Base-by-base conservation (phyloP, 2,797 vertebrate species). In the Oryzias sinensis region DNA sequence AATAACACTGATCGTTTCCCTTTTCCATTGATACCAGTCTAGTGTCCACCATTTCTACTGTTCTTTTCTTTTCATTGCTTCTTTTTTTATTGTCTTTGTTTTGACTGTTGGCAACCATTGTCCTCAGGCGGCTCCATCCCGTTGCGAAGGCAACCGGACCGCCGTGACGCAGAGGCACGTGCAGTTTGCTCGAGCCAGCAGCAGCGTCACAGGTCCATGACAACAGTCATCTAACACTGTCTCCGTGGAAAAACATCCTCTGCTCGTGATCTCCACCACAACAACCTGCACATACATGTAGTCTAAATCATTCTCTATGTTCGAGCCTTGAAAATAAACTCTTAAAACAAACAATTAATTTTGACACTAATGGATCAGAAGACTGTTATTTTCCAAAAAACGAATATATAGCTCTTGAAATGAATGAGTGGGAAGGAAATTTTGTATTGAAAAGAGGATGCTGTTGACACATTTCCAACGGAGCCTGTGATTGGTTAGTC, bases 111-210 rank as follows among this genome's bases (percentile, higher is more conserved):
- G 74, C 63, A 29, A 13, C 46, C 8, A 42, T 1, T 87, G 87
- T 91, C 89, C 90, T 88, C 84, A 85, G 56, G 82, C 72, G 85
- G 79, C 87, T 25, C 45, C 85, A 70, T 56, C 58, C 45, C 78
- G 59, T 68, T 65, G 43, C 53, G 22, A 57, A 15, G 50, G 70
- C 75, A 68, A 29, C 62, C 42, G 15, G 45, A 50, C 70, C 59
- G 67, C 74, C 33, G 74, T 81, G 80, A 87, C 84, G 83, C 80
- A 87, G 65, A 76, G 70, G 65, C 74, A 81, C 82, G 81, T 85
- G 83, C 76, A 18, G 69, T 51, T 29, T 7, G 22, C 77, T 56
- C 49, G 64, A 65, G 61, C 43, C 45, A 54, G 74, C 47, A 48
- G 41, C 24, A 48, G 7, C 49, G 20, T 53, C 60, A 44, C 40